A percentile compares a stretch with the other conserved stretches of the same genome.
Conservation (phyloP, 2,888 invertebrate species). For the Drosophila bunnanda region DNA sequence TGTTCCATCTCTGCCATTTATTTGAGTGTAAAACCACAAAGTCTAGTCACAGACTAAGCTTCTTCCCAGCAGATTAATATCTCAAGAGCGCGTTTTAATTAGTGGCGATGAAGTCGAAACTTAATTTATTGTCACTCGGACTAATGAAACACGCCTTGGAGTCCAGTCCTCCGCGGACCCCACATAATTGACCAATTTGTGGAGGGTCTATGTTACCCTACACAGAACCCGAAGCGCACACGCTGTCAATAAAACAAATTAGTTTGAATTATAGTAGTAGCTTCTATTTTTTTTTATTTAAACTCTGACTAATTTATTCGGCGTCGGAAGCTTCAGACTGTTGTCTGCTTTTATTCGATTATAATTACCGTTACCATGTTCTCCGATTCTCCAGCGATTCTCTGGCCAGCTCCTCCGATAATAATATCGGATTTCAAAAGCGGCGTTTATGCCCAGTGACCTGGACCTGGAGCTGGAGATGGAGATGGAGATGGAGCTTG, state of each 20-base stretch:
- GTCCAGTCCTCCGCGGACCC: constrained; percentile 21
- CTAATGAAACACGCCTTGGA: constrained; percentile 77
- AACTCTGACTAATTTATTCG: constrained; percentile 67
- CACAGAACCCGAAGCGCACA: constrained; percentile 61
- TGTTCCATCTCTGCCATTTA: not conserved
- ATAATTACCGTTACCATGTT: constrained; percentile 80
- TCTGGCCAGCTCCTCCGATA: constrained; percentile 53
- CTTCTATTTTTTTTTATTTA: constrained; percentile 58
- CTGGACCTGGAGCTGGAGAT: constrained; percentile 57
- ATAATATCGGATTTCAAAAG: constrained; percentile 80
- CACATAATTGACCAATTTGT: constrained; percentile 78
- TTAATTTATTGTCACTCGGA: constrained; percentile 83
- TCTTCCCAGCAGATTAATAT: constrained; percentile 81
- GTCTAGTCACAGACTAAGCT: constrained; percentile 64
- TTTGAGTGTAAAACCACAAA: constrained; percentile 8
- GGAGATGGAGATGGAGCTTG: constrained; percentile 59
- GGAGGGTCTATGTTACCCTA: constrained; percentile 37
- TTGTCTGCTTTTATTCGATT: constrained; percentile 80
- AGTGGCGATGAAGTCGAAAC: constrained; percentile 70
- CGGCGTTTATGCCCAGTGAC: constrained; percentile 78
- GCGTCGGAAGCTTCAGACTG: constrained; percentile 71
- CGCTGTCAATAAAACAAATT: constrained; percentile 82
- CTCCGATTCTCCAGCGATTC: constrained; percentile 5
- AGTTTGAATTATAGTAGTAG: constrained; percentile 79
- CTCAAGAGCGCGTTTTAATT: constrained; percentile 81